Base-by-base conservation (phyloP, 2,888 invertebrate genomes). In the Meghimatium bilineatum region DNA sequence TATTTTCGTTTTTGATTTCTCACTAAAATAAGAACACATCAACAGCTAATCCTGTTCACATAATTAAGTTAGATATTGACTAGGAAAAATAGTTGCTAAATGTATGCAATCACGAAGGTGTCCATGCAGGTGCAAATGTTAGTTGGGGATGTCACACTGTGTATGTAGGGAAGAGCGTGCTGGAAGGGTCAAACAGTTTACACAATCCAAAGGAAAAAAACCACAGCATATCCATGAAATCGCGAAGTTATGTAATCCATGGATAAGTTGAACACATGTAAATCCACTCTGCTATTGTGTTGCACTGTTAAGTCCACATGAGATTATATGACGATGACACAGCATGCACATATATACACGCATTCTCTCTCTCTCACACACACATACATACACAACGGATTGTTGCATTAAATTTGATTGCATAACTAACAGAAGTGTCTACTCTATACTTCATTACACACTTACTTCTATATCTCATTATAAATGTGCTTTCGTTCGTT, bases 171-270 rank as follows among this genome's bases (percentile, higher is more conserved):
- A 23, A 8, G 14, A n/a, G 5, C 29, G 63, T 72, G 49, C 2
- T 17, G 72, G 81, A 1, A 1, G 34, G 74, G 38, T n/a, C n/a
- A 71, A 63, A 29, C 12, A 38, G 38, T 60, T n/a, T n/a, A 34
- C 38, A 77, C 69, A 82, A 77, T 76, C 67, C 82, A 82, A 56
- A n/a, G n/a, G 82, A 76, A 77, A 2, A n/a, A 29, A 29, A 52
- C 44, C 72, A 52, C 49, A 52, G 20, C 32, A 36, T 56, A 71
- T 36, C 38, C 56, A 34, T 69, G 72, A 71, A 80, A 49, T 49
- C 44, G 29, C 44, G 67, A 32, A 17, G 74, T 74, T 52, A 1
- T 56, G 60, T 69, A 69, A 81, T 71, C 60, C 72, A 74, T 49
- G 63, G n/a, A 74, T 32, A 72, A 32, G 29, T 32, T 17, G 52